Base-by-base conservation (phyloP, 2,113 vertebrate species). In the Lophius piscatorius region DNA sequence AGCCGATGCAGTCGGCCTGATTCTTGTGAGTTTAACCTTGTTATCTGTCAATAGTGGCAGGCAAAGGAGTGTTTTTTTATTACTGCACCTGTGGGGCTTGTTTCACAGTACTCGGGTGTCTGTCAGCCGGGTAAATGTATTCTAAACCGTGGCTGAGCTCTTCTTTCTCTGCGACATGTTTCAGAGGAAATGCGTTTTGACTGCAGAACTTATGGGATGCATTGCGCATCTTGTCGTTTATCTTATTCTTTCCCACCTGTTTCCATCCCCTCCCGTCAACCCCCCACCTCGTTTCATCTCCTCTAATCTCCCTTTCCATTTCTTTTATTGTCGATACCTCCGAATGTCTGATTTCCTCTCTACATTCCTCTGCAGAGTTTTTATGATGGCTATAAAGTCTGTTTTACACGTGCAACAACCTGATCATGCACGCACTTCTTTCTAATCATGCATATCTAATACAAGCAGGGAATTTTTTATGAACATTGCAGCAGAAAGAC, bases 11-110 rank as follows among this genome's bases (percentile, higher is more conserved):
- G 77, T 82, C 85, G 63, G 72, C 78, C 70, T 48, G 22, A 76
- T 61, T 83, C 72, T 46, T 64, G 17, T 8, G 55, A 70, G 70
- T 79, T 83, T 88, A 87, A 87, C 85, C 82, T 82, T 83, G 79
- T 85, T 84, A 82, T 87, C 80, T 78, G 85, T 83, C 87, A 87
- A 82, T 70, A 76, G 67, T 58, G 74, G 57, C 51, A 64, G 58
- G 57, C 50, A 78, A 65, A 42, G 58, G 18, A 73, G 54, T 46
- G 61, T 71, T 78, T 80, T 28, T 62, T 82, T 71, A 85, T 83
- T 76, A 75, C 61, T 58, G 65, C 49, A 55, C 71, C 75, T 18
- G 33, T 35, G 41, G 46, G 48, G 60, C 35, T 74, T 78, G 64
- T 78, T 81, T 79, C 63, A 60, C 82, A 78, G 78, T 46, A 35